A percentile compares a stretch with the other conserved stretches of the same genome.
These are phyloP conservation scores for Piscicola geometra DNA, from an alignment of 2,888 invertebrate species.

Conservation along the genomic window DNA sequence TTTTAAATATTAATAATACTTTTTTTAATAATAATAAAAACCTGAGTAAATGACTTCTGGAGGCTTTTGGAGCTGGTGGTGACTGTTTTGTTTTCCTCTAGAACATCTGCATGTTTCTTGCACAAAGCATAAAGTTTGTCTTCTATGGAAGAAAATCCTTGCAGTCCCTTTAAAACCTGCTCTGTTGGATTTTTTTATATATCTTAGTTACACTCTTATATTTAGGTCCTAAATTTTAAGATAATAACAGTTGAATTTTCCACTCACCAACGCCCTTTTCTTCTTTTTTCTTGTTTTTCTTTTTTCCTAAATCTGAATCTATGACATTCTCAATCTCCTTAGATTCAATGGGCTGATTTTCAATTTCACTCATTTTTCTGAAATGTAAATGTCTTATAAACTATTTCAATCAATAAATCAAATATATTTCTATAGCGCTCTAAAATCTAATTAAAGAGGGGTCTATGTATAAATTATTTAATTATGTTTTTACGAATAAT, in stretches of 20 bases:
- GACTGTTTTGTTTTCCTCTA: conserved; percentile 64
- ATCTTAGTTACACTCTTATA: background rate
- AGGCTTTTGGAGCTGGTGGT: conserved; percentile 53
- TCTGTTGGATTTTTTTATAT: no score
- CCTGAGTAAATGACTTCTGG: conserved; percentile 52
- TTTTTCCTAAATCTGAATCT: conserved; percentile 21
- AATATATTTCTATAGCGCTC: no score
- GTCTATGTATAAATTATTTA: no score
- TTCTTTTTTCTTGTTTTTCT: conserved; percentile 39
- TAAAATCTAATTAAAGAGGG: no score
- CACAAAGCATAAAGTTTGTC: conserved; percentile 69
- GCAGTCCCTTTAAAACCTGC: conserved; percentile 63
- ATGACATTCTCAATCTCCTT: background rate
- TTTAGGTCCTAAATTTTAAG: background rate
- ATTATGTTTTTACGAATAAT: no score
- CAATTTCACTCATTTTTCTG: background rate
- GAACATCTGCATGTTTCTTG: conserved; percentile 71
- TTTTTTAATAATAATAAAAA: conserved; percentile 41
- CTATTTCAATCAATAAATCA: no score
- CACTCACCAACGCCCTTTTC: conserved; percentile 40
- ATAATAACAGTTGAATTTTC: background rate
- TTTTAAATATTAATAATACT: background rate
- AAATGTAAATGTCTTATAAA: no score
- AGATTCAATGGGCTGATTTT: background rate
- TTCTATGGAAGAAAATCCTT: conserved; percentile 61